Percentiles rank a stretch among this genome's conserved stretches.
Conservation (phyloP, 2,888 invertebrate species). For the Griposia aprilina region DNA sequence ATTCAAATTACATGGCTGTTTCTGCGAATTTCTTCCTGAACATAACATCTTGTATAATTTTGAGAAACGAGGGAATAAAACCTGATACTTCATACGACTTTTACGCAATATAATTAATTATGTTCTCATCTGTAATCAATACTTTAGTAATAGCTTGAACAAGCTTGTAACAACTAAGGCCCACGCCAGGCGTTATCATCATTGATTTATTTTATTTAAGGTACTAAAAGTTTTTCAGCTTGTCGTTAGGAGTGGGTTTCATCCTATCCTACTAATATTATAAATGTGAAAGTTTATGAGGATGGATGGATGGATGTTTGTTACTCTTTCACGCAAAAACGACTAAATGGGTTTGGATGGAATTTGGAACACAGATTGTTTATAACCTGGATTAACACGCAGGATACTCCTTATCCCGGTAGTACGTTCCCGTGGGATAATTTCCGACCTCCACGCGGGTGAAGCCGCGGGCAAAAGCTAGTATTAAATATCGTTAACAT, state of each 20-base stretch:
- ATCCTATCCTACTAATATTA: no score
- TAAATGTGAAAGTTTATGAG: no score
- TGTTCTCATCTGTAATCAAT: constrained; percentile 12
- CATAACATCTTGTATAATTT: background rate
- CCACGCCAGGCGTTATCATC: background rate
- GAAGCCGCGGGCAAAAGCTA: no score
- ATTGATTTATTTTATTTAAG: constrained; percentile 15
- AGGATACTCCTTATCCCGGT: no score
- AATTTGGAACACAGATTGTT: no score
- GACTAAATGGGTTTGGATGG: no score
- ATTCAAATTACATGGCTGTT: background rate
- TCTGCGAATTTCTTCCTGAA: background rate
- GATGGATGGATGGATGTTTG: no score
- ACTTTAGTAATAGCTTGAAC: constrained; percentile 12
- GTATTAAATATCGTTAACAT: constrained; percentile 1
- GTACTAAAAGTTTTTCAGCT: constrained; percentile 8
- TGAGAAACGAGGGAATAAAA: background rate
- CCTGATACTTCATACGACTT: background rate
- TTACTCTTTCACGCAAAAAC: no score
- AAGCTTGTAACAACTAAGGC: background rate
- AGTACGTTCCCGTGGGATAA: no score
- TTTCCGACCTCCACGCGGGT: no score
- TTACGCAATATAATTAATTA: background rate
- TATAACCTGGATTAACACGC: no score
- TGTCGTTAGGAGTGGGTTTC: background rate